phyloP scores from a whole-genome alignment of 2,797 vertebrate genomes.

The Vespertilio murinus region DNA sequence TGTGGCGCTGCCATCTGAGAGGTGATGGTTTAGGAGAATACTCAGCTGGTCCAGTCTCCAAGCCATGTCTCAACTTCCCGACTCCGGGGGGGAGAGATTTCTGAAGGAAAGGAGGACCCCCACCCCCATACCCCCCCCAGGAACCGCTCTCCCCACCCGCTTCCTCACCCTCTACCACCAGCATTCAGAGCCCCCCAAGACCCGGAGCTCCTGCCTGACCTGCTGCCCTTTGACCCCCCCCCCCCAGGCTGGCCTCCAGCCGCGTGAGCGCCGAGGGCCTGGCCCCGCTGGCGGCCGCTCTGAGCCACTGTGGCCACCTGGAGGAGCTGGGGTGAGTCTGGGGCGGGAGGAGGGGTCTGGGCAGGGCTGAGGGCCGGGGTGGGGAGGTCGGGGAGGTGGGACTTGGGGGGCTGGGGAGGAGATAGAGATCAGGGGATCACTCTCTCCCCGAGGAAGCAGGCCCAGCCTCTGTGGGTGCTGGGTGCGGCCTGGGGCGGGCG shows the following conservation, averaged over 20 bases:
- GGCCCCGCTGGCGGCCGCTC: conserved; percentile 65
- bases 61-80: background rate
- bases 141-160: background rate
- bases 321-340: conserved; percentile 85
- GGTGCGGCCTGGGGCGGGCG: background rate
- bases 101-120: background rate
- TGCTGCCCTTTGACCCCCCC: conserved; percentile 9
- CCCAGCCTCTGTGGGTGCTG: background rate
- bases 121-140: too few relatives aligned
- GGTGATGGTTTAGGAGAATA: background rate
- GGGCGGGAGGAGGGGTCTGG: rapidly evolving
- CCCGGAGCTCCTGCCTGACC: background rate
- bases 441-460: background rate
- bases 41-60: background rate
- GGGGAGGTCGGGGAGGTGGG: background rate
- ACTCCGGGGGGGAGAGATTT: background rate
- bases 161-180: background rate
- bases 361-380: background rate
- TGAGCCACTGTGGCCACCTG: conserved; percentile 78
- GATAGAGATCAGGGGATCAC: too few relatives aligned
- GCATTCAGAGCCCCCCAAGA: background rate
- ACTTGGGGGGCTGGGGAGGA: background rate
- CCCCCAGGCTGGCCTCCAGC: conserved; percentile 82
- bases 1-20: background rate
- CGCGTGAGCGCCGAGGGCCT: conserved; percentile 62